A percentile compares a stretch with the other conserved stretches of the same genome.
Conservation (phyloP, 2,888 invertebrate genomes). For the Cosmia trapezina region DNA sequence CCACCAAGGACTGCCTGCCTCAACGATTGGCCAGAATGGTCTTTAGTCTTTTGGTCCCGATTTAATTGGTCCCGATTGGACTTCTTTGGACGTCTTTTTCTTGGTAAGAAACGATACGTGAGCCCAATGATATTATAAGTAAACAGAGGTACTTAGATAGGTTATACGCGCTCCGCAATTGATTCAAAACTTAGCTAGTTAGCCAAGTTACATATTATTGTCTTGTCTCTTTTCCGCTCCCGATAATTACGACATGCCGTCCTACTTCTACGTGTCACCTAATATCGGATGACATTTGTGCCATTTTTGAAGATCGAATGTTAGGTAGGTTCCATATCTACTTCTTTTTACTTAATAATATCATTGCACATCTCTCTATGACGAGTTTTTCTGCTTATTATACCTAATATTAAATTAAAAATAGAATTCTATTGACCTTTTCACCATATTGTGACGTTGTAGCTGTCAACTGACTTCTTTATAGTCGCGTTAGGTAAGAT, state of each 20-base stretch:
- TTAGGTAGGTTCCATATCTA: not conserved
- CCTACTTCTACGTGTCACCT: not conserved
- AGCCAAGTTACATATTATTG: too few relatives aligned
- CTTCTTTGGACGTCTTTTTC: not conserved
- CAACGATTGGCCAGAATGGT: too few relatives aligned
- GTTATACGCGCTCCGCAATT: not conserved
- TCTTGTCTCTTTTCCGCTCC: not conserved
- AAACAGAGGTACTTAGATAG: not conserved
- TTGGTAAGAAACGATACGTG: not conserved
- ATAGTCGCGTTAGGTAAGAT: constrained; percentile 41
- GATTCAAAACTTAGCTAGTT: too few relatives aligned
- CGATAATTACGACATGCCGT: not conserved
- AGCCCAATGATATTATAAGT: not conserved
- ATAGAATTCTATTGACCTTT: constrained; percentile 39
- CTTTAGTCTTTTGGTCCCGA: too few relatives aligned
- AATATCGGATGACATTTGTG: too few relatives aligned
- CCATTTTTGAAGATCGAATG: not conserved
- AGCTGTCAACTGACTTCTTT: constrained; percentile 46
- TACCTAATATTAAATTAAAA: constrained; percentile 19
- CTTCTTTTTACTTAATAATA: not conserved
- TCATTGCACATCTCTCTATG: not conserved
- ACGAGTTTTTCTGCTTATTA: not conserved
- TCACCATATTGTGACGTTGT: constrained; percentile 34
- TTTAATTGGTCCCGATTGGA: too few relatives aligned
- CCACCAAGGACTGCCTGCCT: too few relatives aligned